Percentiles rank a stretch among this genome's conserved stretches.
phyloP scores from a whole-genome alignment of 37 sponge, comb jelly and placozoan species.

The Aplysina aerophoba region DNA sequence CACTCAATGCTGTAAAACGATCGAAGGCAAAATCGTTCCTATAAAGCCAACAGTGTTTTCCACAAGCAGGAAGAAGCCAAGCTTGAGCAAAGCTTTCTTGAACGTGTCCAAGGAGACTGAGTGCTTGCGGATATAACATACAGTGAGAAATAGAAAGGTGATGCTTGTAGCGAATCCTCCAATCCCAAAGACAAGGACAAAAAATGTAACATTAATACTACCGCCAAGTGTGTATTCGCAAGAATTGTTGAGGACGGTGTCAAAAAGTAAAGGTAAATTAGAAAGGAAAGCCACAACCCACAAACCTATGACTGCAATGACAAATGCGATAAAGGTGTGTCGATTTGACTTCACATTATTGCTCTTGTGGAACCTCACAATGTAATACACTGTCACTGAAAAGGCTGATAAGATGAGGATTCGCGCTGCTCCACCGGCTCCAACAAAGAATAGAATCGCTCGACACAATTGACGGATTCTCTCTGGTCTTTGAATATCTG shows the following conservation, averaged over 20 bases:
- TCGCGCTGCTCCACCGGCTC: not conserved
- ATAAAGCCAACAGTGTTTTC: not conserved
- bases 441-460: not conserved
- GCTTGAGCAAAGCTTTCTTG: not conserved
- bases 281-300: not conserved
- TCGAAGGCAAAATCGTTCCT: not conserved
- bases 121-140: not conserved
- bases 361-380: not conserved
- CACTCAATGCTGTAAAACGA: too few relatives aligned
- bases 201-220: not conserved
- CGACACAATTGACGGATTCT: not conserved
- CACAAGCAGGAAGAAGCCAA: slow-evolving; percentile 1
- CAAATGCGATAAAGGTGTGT: not conserved
- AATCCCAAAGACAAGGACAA: slow-evolving; percentile 11
- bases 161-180: not conserved
- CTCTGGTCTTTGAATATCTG: not conserved
- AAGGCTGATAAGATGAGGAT: not conserved
- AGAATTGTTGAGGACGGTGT: not conserved
- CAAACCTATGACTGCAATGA: not conserved
- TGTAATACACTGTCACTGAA: not conserved
- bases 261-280: not conserved
- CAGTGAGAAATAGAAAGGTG: not conserved
- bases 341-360: not conserved
- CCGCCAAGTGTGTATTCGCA: not conserved
- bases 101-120: not conserved